Evolutionary conservation across 2,888 invertebrate species (phyloP).

Genomic region (Drymonia ruficornis): DNA sequence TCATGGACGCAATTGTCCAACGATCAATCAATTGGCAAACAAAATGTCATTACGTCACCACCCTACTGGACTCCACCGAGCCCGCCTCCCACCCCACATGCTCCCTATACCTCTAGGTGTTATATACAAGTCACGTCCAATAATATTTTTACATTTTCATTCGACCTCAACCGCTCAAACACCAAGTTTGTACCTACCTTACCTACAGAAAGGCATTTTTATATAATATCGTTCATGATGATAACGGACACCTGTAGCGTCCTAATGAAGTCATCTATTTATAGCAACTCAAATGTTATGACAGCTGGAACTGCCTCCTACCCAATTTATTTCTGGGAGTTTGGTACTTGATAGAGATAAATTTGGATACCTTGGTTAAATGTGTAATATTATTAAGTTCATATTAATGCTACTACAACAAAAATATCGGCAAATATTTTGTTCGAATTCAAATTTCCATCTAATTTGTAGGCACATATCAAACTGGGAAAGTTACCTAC

Average conservation of each 20-base stretch:
- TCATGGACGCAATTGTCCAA: slow-evolving; percentile 32
- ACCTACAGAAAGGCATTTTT: not conserved
- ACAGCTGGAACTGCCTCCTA: too few species aligned
- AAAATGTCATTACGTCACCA: slow-evolving; percentile 44
- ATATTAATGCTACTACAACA: too few species aligned
- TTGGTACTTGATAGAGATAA: too few species aligned
- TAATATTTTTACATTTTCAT: not conserved
- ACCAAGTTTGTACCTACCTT: not conserved
- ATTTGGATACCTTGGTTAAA: too few species aligned
- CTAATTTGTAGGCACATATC: slow-evolving; percentile 22
- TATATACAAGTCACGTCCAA: not conserved
- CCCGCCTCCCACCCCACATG: slow-evolving; percentile 24
- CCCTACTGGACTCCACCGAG: slow-evolving; percentile 22
- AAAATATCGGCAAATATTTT: too few species aligned
- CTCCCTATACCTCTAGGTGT: slow-evolving; percentile 10
- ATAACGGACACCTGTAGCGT: not conserved
- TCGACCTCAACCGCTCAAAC: not conserved
- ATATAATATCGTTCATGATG: not conserved
- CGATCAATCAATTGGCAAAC: slow-evolving; percentile 50
- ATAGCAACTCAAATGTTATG: not conserved
- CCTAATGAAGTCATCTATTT: not conserved
- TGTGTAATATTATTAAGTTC: too few species aligned
- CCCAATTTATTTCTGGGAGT: too few species aligned
- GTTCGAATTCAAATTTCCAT: slow-evolving; percentile 11
- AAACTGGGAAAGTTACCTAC: slow-evolving; percentile 34